A percentile compares a stretch with the other conserved stretches of the same genome.
phyloP scores from a whole-genome alignment of 2,797 vertebrate species.

The Pseudochaenichthys georgianus region DNA sequence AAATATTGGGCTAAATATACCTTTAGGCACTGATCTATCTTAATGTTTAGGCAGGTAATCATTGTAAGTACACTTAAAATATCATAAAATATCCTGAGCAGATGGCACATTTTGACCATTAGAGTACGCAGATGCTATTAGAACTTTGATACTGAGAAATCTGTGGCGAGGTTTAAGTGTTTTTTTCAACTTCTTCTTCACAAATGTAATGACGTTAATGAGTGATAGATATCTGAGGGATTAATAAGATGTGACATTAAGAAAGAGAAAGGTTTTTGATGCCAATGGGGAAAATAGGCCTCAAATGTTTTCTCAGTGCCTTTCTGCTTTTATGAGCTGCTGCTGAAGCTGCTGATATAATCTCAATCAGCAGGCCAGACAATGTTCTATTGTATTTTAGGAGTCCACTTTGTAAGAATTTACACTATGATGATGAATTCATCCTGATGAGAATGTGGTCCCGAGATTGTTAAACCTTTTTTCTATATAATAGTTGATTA shows the following conservation, averaged over 20 bases:
- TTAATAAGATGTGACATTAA: too few species aligned
- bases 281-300: neutral
- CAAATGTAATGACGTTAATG: neutral
- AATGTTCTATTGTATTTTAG: neutral
- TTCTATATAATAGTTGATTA: neutral
- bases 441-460: neutral
- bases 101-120: neutral
- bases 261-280: neutral
- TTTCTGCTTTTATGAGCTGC: neutral
- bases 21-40: neutral
- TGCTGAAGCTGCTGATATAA: neutral
- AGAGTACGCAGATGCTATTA: neutral
- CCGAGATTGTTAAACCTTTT: slow-evolving; percentile 1
- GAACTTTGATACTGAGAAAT: neutral
- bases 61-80: neutral
- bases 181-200: neutral
- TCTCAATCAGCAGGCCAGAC: neutral
- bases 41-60: neutral
- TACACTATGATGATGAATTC: neutral
- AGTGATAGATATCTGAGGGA: too few species aligned
- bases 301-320: neutral
- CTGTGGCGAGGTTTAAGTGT: neutral
- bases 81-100: neutral
- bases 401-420: neutral
- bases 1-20: slow-evolving; percentile 3